Base-by-base conservation (phyloP, 2,113 vertebrate genomes). In the Natator depressus region DNA sequence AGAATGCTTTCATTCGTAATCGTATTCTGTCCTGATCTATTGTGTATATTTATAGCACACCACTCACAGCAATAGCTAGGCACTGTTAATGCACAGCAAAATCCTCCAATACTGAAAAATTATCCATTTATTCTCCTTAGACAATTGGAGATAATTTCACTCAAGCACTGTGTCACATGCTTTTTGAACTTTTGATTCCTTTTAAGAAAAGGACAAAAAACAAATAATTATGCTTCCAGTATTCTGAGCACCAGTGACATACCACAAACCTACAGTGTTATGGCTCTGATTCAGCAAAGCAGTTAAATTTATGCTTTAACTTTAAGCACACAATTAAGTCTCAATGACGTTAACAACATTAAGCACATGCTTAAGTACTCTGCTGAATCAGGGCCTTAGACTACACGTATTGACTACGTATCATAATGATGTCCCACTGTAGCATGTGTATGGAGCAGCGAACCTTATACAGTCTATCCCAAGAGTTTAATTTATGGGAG, bases 1-100 rank as follows among this genome's bases (percentile, higher is more conserved):
- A 27, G 75, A 47, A 78, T 78, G 75, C 17, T 91, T 91, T 92
- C 8, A 76, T 49, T 88, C 9, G 59, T 87, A 89, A 82, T 72
- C 55, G 6, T 69, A 3, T 80, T 24, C 19, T 82, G 47, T 82
- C 31, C 69, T 89, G 10, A 89, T 90, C 19, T 76, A 46, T 54
- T 87, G 27, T 3, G 38, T 31, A 47, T 16, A 92, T 87, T 53
- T 82, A 81, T 76, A 83, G 82, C 85, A 12, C 80, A 59, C 76
- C 78, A n/a, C 14, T 14, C n/a, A 80, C n/a, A 24, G 42, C 31
- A 86, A 76, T 10, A n/a, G 46, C 75, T 78, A 78, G 89, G 25
- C 29, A 47, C 50, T 42, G 24, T 46, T 57, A 76, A 82, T 24
- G 82, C 7, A 47, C 0, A 84, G 38, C 8, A 91, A 35, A 57